Conservation (phyloP, 2,797 vertebrate species). For the Pelochelys cantorii region DNA sequence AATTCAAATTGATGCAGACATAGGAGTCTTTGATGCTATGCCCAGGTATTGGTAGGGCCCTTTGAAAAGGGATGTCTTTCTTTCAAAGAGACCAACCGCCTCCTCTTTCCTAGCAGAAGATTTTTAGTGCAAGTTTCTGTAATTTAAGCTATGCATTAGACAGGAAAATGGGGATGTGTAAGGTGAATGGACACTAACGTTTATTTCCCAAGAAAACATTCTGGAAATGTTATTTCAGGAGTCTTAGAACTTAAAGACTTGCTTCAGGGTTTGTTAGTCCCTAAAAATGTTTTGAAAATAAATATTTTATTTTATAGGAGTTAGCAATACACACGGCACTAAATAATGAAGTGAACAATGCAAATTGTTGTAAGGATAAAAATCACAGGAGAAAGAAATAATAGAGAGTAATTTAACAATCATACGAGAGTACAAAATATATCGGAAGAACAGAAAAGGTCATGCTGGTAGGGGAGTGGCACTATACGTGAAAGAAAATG, state of each 20-base stretch:
- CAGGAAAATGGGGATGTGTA: not conserved
- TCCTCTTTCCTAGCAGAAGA: not conserved
- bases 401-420: no score
- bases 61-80: slow-evolving; percentile 22
- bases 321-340: not conserved
- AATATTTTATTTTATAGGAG: slow-evolving; percentile 1
- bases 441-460: no score
- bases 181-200: not conserved
- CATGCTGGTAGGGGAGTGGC: no score
- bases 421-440: no score
- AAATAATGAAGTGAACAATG: not conserved
- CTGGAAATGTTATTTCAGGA: not conserved
- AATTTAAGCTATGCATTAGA: not conserved
- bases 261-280: not conserved
- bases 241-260: not conserved
- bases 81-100: slow-evolving; percentile 1
- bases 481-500: no score
- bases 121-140: not conserved
- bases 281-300: not conserved
- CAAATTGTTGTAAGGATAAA: not conserved
- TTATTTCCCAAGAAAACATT: not conserved
- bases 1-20: slow-evolving; percentile 19
- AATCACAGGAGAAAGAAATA: not conserved
- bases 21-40: not conserved
- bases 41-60: not conserved